Evolutionary conservation across 1,140 invertebrate genomes (phyloP), one percentile per base, ranked within the genome.

Genomic region (Monochamus saltuarius): DNA sequence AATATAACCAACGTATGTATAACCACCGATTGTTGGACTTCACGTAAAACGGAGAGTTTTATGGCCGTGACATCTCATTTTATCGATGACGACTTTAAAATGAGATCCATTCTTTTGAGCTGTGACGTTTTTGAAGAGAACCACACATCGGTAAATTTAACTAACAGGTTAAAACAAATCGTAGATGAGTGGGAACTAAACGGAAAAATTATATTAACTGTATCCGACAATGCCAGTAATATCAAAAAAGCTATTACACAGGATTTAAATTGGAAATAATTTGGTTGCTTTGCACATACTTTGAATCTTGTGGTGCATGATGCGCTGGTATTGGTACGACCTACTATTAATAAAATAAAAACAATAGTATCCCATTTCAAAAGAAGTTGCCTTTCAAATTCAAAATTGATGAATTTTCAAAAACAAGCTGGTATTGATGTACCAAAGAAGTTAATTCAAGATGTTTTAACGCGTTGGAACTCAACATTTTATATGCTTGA

Each of bases 391-490:
- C n/a, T 17, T 34, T 62, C 66, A 7, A 57, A 52, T 19, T 56
- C 66, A 47, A 69, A 64, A 65, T 59, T 72, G 43, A 65, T 66
- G 34, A 38, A 57, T 35, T 50, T 47, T 19, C 63, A 65, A 56
- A 56, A 35, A 46, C 22, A 57, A 38, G 36, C 13, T 39, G 40
- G 54, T 14, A 54, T 50, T 7, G 38, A 45, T 10, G n/a, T 36
- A 13, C 64, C 55, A 34, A n/a, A 11, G 29, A 62, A 65, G 40
- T 46, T 71, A 52, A 62, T 71, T 35, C 69, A 74, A 62, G 66
- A 76, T 45, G 70, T 72, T n/a, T 39, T 37, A 0, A 75, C 72
- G 1, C 35, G 74, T 13, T 77, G 73, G 72, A 77, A 76, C 45
- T 72, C 67, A 9, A 71, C 65, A 17, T 75, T 54, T 68, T 66